Evolutionary conservation across 2,888 invertebrate genomes (phyloP), one percentile per base, ranked within the genome.

Genomic region (Ophonus ardosiacus): DNA sequence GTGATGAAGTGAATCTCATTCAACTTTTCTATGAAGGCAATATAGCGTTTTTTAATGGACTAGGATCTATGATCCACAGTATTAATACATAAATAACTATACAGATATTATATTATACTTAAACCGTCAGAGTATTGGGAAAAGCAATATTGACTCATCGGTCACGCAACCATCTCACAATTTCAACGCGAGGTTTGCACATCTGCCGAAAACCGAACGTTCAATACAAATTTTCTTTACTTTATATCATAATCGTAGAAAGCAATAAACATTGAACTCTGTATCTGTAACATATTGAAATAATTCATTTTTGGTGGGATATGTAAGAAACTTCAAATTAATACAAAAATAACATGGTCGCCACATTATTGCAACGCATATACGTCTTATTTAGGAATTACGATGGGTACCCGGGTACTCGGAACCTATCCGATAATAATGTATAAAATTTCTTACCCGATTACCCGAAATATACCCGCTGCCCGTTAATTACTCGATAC

Each of bases 31-130:
- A 10, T 51, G 71, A 74, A 74, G 43, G 71, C 71, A 74, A 74
- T 74, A 74, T 43, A 43, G 43, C 43, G 71, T 40, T 74, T 74
- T 74, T 43, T 43, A 74, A 43, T 40, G 40, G 43, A 74, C 71
- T 74, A 40, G 71, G 71, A 43, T 43, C 71, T 74, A 40, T 40
- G 71, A 40, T 74, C 71, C 71, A 24, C 40, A 43, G 71, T 74
- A 74, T 43, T 81, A 81, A 81, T 81, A 81, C 18, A 81, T 63
- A 81, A 24, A 81, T 81, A 65, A 63, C 81, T 68, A 81, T 81
- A 65, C 68, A 68, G 21, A 81, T 56, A 51, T 18, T 40, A 74
- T 79, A 79, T 59, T 59, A 79, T 79, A 79, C 61, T 59, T 61
- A 79, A 31, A 79, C 57, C 79, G 61, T 79, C 59, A 59, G 61